Percentiles rank a stretch among this genome's conserved stretches.
Evolutionary conservation across 2,888 invertebrate genomes (phyloP).

Genomic region (Sphinx pinastri): DNA sequence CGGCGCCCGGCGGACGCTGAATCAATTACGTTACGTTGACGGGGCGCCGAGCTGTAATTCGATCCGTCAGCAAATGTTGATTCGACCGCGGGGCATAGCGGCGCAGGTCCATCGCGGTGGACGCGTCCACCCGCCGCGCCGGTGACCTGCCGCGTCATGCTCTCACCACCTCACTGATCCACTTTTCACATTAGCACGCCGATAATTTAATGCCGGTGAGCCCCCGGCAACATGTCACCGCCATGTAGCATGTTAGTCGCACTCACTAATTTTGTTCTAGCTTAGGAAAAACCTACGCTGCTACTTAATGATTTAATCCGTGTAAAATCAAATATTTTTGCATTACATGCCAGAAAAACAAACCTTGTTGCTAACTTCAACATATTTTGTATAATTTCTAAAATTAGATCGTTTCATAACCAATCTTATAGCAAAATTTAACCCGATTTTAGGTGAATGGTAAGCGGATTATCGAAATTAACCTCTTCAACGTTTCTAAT

Average conservation of each 20-base stretch:
- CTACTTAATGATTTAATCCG: too few relatives aligned
- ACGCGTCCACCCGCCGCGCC: constrained; percentile 33
- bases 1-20: constrained; percentile 67
- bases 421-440: neutral
- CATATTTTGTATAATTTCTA: neutral
- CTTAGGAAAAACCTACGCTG: too few relatives aligned
- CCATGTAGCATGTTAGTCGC: neutral
- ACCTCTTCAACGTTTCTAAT: constrained; percentile 73
- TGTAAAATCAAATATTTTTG: too few relatives aligned
- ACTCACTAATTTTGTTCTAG: neutral
- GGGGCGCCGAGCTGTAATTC: constrained; percentile 72
- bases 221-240: constrained; percentile 7
- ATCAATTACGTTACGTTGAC: constrained; percentile 79
- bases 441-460: constrained; percentile 47
- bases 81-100: constrained; percentile 71
- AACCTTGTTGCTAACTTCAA: too few relatives aligned
- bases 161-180: constrained; percentile 54
- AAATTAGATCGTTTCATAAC: neutral
- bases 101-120: constrained; percentile 34
- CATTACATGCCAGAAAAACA: neutral
- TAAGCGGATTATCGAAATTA: constrained; percentile 79
- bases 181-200: constrained; percentile 27
- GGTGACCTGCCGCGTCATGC: neutral
- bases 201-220: constrained; percentile 24
- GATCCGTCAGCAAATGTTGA: constrained; percentile 81